A percentile compares a stretch with the other conserved stretches of the same genome.
These are phyloP conservation scores for Festucalex cinctus DNA, from an alignment of 2,113 vertebrate species.

Conservation along the genomic window DNA sequence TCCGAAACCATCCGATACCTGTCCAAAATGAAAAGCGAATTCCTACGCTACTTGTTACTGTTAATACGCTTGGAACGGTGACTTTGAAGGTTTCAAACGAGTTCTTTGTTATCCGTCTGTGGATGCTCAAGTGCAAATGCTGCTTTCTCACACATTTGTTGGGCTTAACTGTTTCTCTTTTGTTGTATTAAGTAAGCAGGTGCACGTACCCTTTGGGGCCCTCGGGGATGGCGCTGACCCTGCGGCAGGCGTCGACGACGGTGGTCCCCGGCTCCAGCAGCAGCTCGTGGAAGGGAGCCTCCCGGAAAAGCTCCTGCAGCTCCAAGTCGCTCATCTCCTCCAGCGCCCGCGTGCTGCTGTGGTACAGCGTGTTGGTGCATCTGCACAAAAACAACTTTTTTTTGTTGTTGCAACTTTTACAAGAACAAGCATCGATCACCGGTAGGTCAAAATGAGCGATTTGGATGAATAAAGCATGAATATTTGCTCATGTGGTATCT, in stretches of 20 bases:
- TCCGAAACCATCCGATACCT: conserved; percentile 85
- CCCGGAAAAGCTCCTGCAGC: conserved; percentile 86
- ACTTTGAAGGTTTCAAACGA: background rate
- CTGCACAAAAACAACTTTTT: conserved; percentile 63
- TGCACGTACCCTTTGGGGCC: conserved; percentile 82
- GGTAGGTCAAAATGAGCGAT: background rate
- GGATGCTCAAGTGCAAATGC: background rate
- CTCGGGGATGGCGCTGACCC: conserved; percentile 81
- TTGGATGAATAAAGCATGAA: background rate
- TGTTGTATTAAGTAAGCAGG: no score
- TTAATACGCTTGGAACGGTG: no score
- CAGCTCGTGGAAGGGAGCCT: conserved; percentile 86
- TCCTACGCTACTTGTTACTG: no score
- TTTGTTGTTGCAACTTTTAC: no score
- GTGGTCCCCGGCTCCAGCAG: conserved; percentile 87
- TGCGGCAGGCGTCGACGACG: conserved; percentile 83
- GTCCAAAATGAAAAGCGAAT: no score
- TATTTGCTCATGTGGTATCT: no score
- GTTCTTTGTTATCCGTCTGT: background rate
- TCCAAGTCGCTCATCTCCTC: conserved; percentile 89
- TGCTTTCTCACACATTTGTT: no score
- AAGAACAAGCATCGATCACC: no score
- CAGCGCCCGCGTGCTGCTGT: conserved; percentile 79
- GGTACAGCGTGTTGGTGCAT: conserved; percentile 85
- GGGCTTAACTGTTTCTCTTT: no score